Evolutionary conservation across 2,888 invertebrate species (phyloP).

Genomic region (Lamellibrachia columna): DNA sequence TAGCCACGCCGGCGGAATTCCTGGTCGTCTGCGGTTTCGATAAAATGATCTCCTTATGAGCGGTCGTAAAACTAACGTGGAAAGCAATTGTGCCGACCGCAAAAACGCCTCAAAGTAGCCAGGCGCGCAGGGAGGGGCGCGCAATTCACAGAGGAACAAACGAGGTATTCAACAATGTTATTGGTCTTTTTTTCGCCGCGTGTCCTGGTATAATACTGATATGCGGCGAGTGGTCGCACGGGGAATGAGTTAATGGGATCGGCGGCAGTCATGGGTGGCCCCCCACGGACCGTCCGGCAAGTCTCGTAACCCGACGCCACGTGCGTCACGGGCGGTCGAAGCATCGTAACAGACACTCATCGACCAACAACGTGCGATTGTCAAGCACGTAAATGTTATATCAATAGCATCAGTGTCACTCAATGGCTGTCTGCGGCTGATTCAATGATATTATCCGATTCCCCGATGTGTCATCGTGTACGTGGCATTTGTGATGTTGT

Average conservation of each 20-base stretch:
- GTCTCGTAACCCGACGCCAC: not conserved
- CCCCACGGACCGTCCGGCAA: not conserved
- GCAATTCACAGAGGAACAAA: not conserved
- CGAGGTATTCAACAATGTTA: not conserved
- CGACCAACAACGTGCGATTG: not conserved
- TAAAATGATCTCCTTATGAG: not conserved
- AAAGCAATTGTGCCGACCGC: not conserved
- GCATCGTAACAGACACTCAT: not conserved
- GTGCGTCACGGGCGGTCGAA: not conserved
- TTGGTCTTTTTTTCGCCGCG: not conserved
- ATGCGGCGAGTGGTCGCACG: not conserved
- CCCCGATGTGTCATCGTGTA: not conserved
- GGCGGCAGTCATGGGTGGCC: not conserved
- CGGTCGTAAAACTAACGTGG: not conserved
- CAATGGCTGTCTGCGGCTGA: not conserved
- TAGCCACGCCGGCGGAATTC: not conserved
- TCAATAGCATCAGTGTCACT: not conserved
- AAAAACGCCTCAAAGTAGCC: not conserved
- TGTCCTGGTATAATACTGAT: not conserved
- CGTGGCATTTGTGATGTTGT: not conserved
- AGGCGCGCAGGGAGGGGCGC: not conserved
- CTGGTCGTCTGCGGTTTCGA: constrained; percentile 11
- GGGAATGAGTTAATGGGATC: not conserved
- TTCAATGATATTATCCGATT: not conserved
- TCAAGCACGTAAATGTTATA: not conserved